Conservation (phyloP, 2,888 invertebrate genomes). For the Leucophenga montana region DNA sequence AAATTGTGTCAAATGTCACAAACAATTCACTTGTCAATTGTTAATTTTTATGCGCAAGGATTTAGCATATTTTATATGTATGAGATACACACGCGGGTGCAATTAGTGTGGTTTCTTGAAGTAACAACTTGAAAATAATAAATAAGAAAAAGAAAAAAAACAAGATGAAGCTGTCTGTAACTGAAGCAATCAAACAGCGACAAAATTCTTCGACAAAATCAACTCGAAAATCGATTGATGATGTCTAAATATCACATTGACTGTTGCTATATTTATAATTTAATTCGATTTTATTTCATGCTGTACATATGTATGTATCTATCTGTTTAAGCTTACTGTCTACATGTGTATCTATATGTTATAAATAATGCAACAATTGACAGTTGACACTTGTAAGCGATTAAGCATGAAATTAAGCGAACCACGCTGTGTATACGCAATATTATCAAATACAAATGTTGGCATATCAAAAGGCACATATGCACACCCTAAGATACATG, state of each 20-base stretch:
- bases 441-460: slow-evolving; percentile 9
- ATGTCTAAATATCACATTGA: too few species aligned
- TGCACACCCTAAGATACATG: not conserved
- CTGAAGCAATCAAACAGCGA: not conserved
- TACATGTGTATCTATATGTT: not conserved
- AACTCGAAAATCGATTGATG: not conserved
- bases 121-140: not conserved
- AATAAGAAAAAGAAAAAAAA: not conserved
- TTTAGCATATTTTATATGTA: slow-evolving; percentile 39
- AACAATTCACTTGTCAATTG: slow-evolving; percentile 39
- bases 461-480: not conserved
- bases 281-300: too few species aligned
- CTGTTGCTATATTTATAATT: too few species aligned
- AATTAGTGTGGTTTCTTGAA: slow-evolving; percentile 46
- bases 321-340: too few species aligned
- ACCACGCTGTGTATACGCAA: not conserved
- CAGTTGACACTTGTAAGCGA: slow-evolving; percentile 56
- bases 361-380: slow-evolving; percentile 44
- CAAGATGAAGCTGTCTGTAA: too few species aligned
- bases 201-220: not conserved
- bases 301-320: too few species aligned
- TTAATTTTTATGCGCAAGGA: slow-evolving; percentile 44
- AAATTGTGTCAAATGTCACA: slow-evolving; percentile 49
- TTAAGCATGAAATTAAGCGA: slow-evolving; percentile 51
- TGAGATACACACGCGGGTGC: slow-evolving; percentile 41